Evolutionary conservation across 2,797 vertebrate species (phyloP), one percentile per base, ranked within the genome.

Genomic region (Pipistrellus kuhlii): DNA sequence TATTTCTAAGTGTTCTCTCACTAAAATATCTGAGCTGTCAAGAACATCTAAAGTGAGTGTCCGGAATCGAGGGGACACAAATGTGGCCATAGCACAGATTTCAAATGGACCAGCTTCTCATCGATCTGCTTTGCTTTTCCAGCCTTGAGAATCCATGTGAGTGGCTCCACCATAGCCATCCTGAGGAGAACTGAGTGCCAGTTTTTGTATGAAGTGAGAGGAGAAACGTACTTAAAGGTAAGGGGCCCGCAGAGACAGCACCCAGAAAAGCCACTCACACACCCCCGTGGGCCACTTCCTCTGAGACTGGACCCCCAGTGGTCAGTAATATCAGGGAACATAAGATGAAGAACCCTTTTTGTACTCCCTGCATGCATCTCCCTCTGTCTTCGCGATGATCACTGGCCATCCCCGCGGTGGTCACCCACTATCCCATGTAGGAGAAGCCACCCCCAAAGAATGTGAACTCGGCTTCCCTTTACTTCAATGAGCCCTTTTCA

Each of bases 191-290:
- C 99, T 1, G 98, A 99, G 93, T 99, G 99, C 94, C 98, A 97
- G 95, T 99, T 99, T 97, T 98, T 99, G 93, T 99, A 98, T 3
- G 98, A 99, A 98, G 96, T 96, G 83, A 98, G 99, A 98, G 99
- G 99, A 96, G 99, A 99, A 97, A 99, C 99, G 0, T 99, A 98
- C 97, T 98, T 99, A 91, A 99, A 99, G 99, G 99, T 99, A 96
- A 98, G 94, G 46, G 64, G 48, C 62, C 35, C 38, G 1, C 44
- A 48, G 68, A 59, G 44, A 15, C 5, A 20, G 13, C 3, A 14
- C 23, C n/a, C 32, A 12, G 62, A 6, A 23, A 81, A 87, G 51
- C 21, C 30, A 21, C 46, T 46, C n/a, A n/a, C 35, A 5, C 23
- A 32, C 35, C 27, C 10, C 8, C 0, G 0, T 1, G 41, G 15